Conservation (phyloP, 2,797 vertebrate species). For the Chanos chanos region DNA sequence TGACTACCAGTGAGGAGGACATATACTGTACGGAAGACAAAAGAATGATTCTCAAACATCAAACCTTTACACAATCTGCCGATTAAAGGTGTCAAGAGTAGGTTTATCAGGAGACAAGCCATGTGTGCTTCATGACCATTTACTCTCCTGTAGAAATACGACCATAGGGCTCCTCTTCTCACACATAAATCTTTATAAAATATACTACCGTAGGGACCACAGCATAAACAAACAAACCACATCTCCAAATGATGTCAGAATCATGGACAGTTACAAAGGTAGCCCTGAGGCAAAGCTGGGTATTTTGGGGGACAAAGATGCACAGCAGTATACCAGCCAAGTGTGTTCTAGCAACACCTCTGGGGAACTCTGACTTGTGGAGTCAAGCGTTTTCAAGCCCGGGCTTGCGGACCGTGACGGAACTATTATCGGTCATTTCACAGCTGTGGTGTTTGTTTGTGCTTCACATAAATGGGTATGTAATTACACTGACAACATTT, state of each 20-base stretch:
- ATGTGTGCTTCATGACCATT: neutral
- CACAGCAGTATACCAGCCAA: slow-evolving; percentile 52
- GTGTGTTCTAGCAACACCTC: slow-evolving; percentile 56
- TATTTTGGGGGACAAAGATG: slow-evolving; percentile 48
- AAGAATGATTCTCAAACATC: no score
- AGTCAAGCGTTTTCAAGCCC: slow-evolving; percentile 68
- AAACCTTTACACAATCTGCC: no score
- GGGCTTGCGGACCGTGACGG: slow-evolving; percentile 58
- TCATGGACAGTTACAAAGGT: slow-evolving; percentile 56
- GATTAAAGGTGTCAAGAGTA: neutral
- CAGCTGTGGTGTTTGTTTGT: slow-evolving; percentile 58
- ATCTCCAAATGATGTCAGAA: slow-evolving; percentile 52
- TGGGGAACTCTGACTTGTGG: slow-evolving; percentile 59
- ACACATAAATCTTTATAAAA: slow-evolving; percentile 17
- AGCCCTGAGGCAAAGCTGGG: slow-evolving; percentile 55
- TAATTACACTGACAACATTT: slow-evolving; percentile 58
- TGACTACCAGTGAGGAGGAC: no score
- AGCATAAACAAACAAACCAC: slow-evolving; percentile 53
- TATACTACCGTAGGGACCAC: slow-evolving; percentile 45
- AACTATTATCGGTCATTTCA: slow-evolving; percentile 67
- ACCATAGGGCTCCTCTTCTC: neutral
- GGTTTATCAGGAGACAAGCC: slow-evolving; percentile 18
- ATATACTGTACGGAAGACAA: no score
- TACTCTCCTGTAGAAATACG: neutral
- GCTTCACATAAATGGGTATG: slow-evolving; percentile 53